Evolutionary conservation across 2,113 vertebrate species (phyloP), one percentile per base, ranked within the genome.

Genomic region (Lepus europaeus): DNA sequence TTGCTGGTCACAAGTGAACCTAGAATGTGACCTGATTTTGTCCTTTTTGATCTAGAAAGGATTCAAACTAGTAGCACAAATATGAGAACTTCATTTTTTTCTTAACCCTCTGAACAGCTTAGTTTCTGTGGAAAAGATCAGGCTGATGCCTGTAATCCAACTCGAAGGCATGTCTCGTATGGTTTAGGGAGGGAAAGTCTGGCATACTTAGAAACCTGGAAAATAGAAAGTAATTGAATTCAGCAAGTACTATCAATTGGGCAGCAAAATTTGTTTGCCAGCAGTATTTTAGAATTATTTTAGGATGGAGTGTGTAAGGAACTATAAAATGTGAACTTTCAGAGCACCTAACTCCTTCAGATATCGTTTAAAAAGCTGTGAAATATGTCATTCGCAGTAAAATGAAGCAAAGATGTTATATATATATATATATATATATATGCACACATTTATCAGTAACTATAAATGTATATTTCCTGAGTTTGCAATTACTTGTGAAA

Each of bases 141-240:
- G 8, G 68, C 3, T 77, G 59, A 76, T 76, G 17, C 83, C 39
- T 51, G 6, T 36, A 83, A 83, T 69, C 5, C 7, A 72, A 80
- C 49, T n/a, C 9, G 29, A 56, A 82, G 66, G 22, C 13, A 89
- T 68, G 84, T 70, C 11, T 89, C 29, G 10, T 72, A 29, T 56
- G 51, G 70, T 90, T 85, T 90, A 9, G 4, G 12, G 3, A 96
- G 22, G 33, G 86, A 74, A 72, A 2, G 4, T 56, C 25, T 89
- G 66, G 78, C 8, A 74, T 89, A 64, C n/a, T 59, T 5, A 83
- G 49, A 19, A 87, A 63, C 22, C 92, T n/a, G 63, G 22, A 92
- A 86, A 92, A 90, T 74, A 92, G 20, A 90, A 90, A 96, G 78
- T 64, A 87, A 86, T 82, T 83, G 49, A 70, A 84, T 53, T 89